A percentile compares a stretch with the other conserved stretches of the same genome.
These are phyloP conservation scores for Metalampra italica DNA, from an alignment of 2,888 invertebrate species.

Conservation along the genomic window DNA sequence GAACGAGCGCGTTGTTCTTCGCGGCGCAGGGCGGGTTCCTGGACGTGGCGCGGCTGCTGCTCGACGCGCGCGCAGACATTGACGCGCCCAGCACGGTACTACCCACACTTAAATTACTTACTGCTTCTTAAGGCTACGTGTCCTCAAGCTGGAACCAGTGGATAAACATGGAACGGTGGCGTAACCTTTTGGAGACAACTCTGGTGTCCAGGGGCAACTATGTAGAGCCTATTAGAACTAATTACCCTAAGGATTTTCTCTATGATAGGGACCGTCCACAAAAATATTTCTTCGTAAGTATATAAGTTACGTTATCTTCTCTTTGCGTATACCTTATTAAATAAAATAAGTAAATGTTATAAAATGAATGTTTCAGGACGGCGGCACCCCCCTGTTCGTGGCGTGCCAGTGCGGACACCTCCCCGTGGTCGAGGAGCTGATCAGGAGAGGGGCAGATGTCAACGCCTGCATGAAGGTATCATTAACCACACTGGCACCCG, in stretches of 20 bases:
- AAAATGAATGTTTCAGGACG: slow-evolving; percentile 81
- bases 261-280: too few relatives aligned
- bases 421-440: slow-evolving; percentile 90
- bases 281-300: too few relatives aligned
- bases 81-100: slow-evolving; percentile 90
- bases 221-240: too few relatives aligned
- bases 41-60: slow-evolving; percentile 87
- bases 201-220: too few relatives aligned
- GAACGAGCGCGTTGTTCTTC: slow-evolving; percentile 95
- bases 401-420: slow-evolving; percentile 95
- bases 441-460: slow-evolving; percentile 88
- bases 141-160: too few relatives aligned
- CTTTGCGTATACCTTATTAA: too few relatives aligned
- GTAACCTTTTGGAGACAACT: too few relatives aligned
- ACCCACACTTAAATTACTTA: slow-evolving; percentile 16
- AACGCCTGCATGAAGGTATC: slow-evolving; percentile 90
- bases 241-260: too few relatives aligned
- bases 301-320: too few relatives aligned
- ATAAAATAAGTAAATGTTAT: too few relatives aligned
- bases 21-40: slow-evolving; percentile 95
- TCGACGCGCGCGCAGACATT: slow-evolving; percentile 87
- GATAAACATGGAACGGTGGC: too few relatives aligned
- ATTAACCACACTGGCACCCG: neutral
- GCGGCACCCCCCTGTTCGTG: slow-evolving; percentile 96
- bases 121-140: too few relatives aligned